A percentile compares a stretch with the other conserved stretches of the same genome.
These are phyloP conservation scores for Cataglyphis altisquamis DNA, from an alignment of 2,888 invertebrate genomes.

Conservation along the genomic window DNA sequence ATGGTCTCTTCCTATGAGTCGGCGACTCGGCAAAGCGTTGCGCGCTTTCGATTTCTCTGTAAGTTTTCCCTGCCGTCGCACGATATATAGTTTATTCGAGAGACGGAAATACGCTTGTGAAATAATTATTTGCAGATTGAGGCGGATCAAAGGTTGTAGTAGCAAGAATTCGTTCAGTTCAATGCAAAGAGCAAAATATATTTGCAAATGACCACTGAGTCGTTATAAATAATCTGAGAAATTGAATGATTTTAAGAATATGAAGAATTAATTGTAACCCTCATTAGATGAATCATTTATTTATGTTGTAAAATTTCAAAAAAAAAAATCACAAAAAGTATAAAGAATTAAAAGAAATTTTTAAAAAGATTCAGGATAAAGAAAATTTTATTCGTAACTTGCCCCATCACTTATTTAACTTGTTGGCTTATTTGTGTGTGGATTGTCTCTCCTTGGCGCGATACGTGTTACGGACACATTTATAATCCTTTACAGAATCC, in stretches of 20 bases:
- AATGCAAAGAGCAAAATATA: background rate
- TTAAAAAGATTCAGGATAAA: background rate
- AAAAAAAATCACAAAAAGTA: too few relatives aligned
- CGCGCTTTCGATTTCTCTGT: slow-evolving; percentile 15
- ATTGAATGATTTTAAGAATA: background rate
- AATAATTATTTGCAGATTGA: slow-evolving; percentile 18
- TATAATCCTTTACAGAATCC: background rate
- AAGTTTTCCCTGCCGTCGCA: background rate
- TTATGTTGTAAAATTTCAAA: background rate
- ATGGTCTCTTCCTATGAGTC: background rate
- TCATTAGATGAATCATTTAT: background rate
- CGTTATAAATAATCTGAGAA: background rate
- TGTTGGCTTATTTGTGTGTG: background rate
- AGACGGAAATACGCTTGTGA: background rate
- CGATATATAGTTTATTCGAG: background rate
- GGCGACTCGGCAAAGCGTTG: background rate
- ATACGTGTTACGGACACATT: background rate
- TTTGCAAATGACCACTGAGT: background rate
- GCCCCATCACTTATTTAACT: background rate
- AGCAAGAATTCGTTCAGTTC: background rate
- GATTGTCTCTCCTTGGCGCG: background rate
- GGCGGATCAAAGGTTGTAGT: background rate
- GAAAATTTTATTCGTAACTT: background rate
- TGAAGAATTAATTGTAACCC: background rate
- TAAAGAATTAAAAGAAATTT: background rate